Percentiles rank a stretch among this genome's conserved stretches.
These are phyloP conservation scores for Acleris sparsana DNA, from an alignment of 2,888 invertebrate genomes.

Conservation along the genomic window DNA sequence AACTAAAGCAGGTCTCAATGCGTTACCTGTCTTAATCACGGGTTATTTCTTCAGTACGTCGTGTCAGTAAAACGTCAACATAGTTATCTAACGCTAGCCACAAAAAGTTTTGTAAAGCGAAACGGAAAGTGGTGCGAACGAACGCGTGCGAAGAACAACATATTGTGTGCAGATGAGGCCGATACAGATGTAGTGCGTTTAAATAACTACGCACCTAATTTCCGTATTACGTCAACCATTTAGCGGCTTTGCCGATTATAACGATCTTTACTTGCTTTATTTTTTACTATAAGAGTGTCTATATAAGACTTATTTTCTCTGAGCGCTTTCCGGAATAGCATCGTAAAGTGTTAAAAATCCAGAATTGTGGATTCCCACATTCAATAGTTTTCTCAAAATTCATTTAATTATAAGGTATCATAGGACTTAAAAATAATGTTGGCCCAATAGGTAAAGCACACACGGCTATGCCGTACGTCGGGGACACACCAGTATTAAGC, in stretches of 20 bases:
- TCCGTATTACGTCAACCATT: conserved; percentile 17
- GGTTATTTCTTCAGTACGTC: conserved; percentile 30
- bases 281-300: too few relatives aligned
- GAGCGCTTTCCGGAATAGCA: too few relatives aligned
- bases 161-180: conserved; percentile 59
- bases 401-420: too few relatives aligned
- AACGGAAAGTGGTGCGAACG: conserved; percentile 72
- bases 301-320: too few relatives aligned
- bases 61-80: conserved; percentile 29
- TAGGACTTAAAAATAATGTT: conserved; percentile 23
- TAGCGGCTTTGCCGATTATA: conserved; percentile 1
- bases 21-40: conserved; percentile 26
- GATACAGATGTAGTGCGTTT: conserved; percentile 22
- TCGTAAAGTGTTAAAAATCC: too few relatives aligned
- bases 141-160: conserved; percentile 67
- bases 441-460: conserved; percentile 39
- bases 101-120: conserved; percentile 48
- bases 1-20: conserved; percentile 8
- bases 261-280: background rate
- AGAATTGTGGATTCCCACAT: too few relatives aligned
- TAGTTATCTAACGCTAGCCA: conserved; percentile 28
- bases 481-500: conserved; percentile 43
- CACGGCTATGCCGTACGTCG: conserved; percentile 51
- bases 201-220: conserved; percentile 22
- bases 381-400: too few relatives aligned